Evolutionary conservation across 2,888 invertebrate species (phyloP), one percentile per base, ranked within the genome.

Genomic region (Tanypteryx hageni): DNA sequence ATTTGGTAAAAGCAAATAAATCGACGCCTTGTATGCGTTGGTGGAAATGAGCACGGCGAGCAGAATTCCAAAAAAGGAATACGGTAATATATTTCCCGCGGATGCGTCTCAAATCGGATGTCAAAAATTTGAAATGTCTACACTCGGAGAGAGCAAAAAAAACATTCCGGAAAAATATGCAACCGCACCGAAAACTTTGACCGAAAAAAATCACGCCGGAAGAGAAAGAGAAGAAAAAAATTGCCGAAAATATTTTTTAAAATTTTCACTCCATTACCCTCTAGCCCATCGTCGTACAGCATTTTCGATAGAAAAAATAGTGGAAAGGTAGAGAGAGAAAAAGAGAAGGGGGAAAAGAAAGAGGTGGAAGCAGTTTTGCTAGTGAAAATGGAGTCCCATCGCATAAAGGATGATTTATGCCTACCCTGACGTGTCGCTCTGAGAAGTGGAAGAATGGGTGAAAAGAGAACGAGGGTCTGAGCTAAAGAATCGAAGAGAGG

Each of bases 331-430:
- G 11, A 76, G 76, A 27, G 11, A 22, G 31, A 16, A 9, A 18
- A 82, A 31, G 81, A 27, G 27, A 9, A 27, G 27, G 44, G 0
- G 8, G 22, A 44, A 14, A 11, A 82, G 8, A 18, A 27, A 22
- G 81, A 14, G 16, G 83, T 5, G 83, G 27, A 56, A 16, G 44
- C 56, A 83, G 16, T 83, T 83, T 18, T 83, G 83, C 83, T 16
- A 83, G 83, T 83, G 83, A 83, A 83, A 83, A 56, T 56, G 83
- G 83, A 5, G 18, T 44, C 56, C 82, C 64, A 64, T 64, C 64
- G 16, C 83, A 83, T 83, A 83, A 83, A 56, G 83, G 83, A 83
- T 83, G 83, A 83, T 83, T 83, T 83, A 83, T 83, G 56, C 83
- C 83, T 83, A 13, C 56, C 56, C 83, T 83, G 16, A 44, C 44